Conservation (phyloP, 2,113 vertebrate species). For the Stegastes partitus region DNA sequence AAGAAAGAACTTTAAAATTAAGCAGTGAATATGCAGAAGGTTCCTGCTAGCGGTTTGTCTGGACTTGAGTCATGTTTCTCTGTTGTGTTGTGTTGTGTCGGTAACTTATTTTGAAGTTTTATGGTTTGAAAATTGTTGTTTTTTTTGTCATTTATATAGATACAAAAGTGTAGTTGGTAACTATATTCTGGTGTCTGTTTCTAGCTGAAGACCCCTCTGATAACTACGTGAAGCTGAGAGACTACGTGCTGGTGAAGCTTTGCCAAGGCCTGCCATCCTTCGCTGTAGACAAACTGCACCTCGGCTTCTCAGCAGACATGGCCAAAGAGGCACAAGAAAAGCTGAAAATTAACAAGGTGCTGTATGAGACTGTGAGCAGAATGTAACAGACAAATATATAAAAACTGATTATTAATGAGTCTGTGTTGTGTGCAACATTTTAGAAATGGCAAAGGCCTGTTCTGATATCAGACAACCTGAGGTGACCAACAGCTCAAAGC, state of each 20-base stretch:
- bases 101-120: background rate
- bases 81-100: background rate
- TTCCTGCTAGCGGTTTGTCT: slow-evolving; percentile 9
- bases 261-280: slow-evolving; percentile 93
- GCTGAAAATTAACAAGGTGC: slow-evolving; percentile 98
- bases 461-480: no score
- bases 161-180: background rate
- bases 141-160: no score
- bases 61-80: background rate
- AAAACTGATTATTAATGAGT: background rate
- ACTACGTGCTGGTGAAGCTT: slow-evolving; percentile 95
- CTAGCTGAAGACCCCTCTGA: slow-evolving; percentile 97
- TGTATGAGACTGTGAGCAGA: slow-evolving; percentile 1
- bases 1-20: slow-evolving; percentile 27
- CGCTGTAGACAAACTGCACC: slow-evolving; percentile 90
- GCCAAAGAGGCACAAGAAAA: slow-evolving; percentile 91
- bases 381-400: background rate
- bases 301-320: slow-evolving; percentile 95
- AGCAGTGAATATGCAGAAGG: slow-evolving; percentile 9
- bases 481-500: no score
- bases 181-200: slow-evolving; percentile 9
- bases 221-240: slow-evolving; percentile 96
- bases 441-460: background rate
- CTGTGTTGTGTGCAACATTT: background rate
- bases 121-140: background rate